Base-by-base conservation (phyloP, 1,140 invertebrate species). In the Aphaenogaster ashmeadi region DNA sequence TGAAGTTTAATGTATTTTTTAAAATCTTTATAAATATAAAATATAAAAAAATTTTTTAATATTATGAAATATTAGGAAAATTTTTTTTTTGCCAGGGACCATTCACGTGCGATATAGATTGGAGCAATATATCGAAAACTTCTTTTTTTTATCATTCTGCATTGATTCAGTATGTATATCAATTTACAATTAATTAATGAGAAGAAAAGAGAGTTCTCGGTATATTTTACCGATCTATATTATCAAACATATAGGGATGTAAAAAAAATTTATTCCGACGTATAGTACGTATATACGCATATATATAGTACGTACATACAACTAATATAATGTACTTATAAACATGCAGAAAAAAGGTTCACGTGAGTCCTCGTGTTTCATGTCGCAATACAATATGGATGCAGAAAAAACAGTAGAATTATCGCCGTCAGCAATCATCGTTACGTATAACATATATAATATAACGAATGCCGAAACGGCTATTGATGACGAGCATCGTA, bases 381-480 rank as follows among this genome's bases (percentile, higher is more conserved):
- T 47, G n/a, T 47, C 41, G 1, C 21, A 44, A 44, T 47, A 69
- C 21, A 69, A 69, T 44, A 67, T 44, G 64, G 21, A 21, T 27
- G 21, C 66, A 50, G 21, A 50, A 36, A 47, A 69, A 69, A 69
- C 4, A 69, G 41, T 27, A 27, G 41, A 69, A 47, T 69, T 69
- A 50, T 27, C 27, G 33, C 18, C 27, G 27, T 64, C 41, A 67
- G 66, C 38, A 44, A 78, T 47, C 3, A 33, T 47, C n/a, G 56
- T 78, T 33, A 67, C 8, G 2, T 69, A 78, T 47, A 78, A 78
- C 5, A 54, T 54, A 33, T 80, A 13, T 44, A 77, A 62, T 52
- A 69, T 47, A 52, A 36, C 18, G 56, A 50, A 38, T 80, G 41
- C 15, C 27, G 18, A 80, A 67, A 41, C 11, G 21, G n/a, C 36